Evolutionary conservation across 1,140 invertebrate genomes (phyloP).

Genomic region (Hyphantria cunea): DNA sequence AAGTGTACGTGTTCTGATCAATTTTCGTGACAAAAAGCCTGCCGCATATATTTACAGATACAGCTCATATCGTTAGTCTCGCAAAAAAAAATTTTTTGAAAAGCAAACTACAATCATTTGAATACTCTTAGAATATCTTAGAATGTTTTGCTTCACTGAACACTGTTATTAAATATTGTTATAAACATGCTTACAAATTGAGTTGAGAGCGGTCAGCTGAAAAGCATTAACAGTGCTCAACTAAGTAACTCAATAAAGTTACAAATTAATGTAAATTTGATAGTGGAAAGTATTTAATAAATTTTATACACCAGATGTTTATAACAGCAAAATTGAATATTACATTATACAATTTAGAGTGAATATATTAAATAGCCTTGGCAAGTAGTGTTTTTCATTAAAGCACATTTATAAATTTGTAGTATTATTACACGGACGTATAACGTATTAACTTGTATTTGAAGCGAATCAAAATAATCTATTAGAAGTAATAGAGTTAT

Average conservation of each 20-base stretch:
- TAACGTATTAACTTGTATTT: too few relatives aligned
- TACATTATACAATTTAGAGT: too few relatives aligned
- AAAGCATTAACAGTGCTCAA: conserved; percentile 19
- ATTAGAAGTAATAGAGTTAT: too few relatives aligned
- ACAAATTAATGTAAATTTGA: conserved; percentile 8
- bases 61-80: conserved; percentile 9
- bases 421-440: too few relatives aligned
- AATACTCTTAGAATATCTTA: conserved; percentile 8
- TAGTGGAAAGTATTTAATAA: neutral
- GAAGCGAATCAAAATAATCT: too few relatives aligned
- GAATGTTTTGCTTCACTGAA: neutral
- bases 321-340: neutral
- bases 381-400: too few relatives aligned
- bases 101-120: neutral
- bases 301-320: neutral
- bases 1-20: conserved; percentile 22
- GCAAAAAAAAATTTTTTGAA: conserved; percentile 1
- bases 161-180: neutral
- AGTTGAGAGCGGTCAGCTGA: conserved; percentile 7
- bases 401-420: too few relatives aligned
- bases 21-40: conserved; percentile 23
- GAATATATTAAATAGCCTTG: too few relatives aligned
- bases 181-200: conserved; percentile 2
- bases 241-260: conserved; percentile 13
- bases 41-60: conserved; percentile 2